Evolutionary conservation across 2,797 vertebrate genomes (phyloP), one percentile per base, ranked within the genome.

Genomic region (Pseudopleuronectes americanus): DNA sequence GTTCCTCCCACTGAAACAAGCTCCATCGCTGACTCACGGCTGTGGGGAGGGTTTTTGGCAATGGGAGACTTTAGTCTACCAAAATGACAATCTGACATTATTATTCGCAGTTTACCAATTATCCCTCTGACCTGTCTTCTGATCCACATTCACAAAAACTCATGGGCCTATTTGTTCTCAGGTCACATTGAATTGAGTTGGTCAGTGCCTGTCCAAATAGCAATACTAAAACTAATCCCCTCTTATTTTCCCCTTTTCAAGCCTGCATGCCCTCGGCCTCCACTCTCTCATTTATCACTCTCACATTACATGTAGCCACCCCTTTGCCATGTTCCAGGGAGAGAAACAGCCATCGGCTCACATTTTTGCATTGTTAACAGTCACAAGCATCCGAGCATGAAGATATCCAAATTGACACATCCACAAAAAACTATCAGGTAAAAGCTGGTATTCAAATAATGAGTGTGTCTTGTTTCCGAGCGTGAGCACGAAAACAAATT

Each of bases 81-180:
- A 10, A 74, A 76, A 82, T 75, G 74, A 71, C 69, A 81, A 65
- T 31, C 41, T 0, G 0, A 21, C 43, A 52, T 83, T 83, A 82
- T 84, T 84, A 81, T 86, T 83, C 73, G 77, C 74, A 82, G 77
- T 88, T 88, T 77, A 79, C 76, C 75, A 79, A 80, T 90, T 84
- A 88, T 80, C 80, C 22, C 36, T 49, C 28, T 80, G 68, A 75
- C 81, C 67, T 38, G 57, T 76, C 55, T 61, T 77, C 57, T 84
- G 71, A 79, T 79, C 71, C 60, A 24, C 53, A 76, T 70, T 85
- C 65, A 63, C 21, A 55, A 64, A 62, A 84, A 79, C 59, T 48
- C 64, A 68, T 47, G 28, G 52, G 57, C 63, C 45, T 79, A 31
- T 86, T 85, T 87, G 76, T 79, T 84, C 51, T 6, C 61, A 64